Percentiles rank a stretch among this genome's conserved stretches.
Evolutionary conservation across 2,888 invertebrate genomes (phyloP).

Genomic region (Oscheius sp.): DNA sequence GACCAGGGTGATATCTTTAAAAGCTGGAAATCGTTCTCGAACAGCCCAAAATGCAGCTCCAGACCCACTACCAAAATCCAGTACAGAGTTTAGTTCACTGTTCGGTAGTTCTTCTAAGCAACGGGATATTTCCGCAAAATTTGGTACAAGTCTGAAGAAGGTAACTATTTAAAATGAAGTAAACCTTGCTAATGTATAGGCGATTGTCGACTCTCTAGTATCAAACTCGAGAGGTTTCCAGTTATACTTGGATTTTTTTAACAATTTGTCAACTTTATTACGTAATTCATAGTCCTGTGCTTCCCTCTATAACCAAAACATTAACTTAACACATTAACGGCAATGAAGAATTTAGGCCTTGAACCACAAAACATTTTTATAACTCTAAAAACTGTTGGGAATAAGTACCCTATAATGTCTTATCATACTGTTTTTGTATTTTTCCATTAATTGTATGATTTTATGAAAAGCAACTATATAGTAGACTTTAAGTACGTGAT

Average conservation of each 20-base stretch:
- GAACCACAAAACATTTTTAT: too few relatives aligned
- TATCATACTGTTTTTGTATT: too few relatives aligned
- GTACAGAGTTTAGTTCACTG: slow-evolving; percentile 82
- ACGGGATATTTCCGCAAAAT: slow-evolving; percentile 64
- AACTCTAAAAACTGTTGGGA: too few relatives aligned
- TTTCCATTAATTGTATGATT: too few relatives aligned
- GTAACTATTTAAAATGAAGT: not conserved
- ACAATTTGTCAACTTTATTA: slow-evolving; percentile 53
- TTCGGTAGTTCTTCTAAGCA: slow-evolving; percentile 69
- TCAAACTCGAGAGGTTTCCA: slow-evolving; percentile 65
- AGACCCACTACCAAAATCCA: slow-evolving; percentile 91
- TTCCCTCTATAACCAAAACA: slow-evolving; percentile 38
- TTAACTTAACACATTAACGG: too few relatives aligned
- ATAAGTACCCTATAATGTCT: too few relatives aligned
- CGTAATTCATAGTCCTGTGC: slow-evolving; percentile 50
- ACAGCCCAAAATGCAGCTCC: slow-evolving; percentile 83
- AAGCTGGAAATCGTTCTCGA: slow-evolving; percentile 73
- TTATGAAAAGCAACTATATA: too few relatives aligned
- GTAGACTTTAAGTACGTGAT: too few relatives aligned
- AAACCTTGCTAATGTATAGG: slow-evolving; percentile 60
- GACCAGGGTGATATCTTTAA: slow-evolving; percentile 86
- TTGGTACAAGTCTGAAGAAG: slow-evolving; percentile 52
- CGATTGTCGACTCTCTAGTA: slow-evolving; percentile 50
- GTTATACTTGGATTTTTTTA: slow-evolving; percentile 60
- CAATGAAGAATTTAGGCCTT: too few relatives aligned